Percentiles rank a stretch among this genome's conserved stretches.
phyloP scores from a whole-genome alignment of 2,797 vertebrate species.

The Loris lydekkerianus region DNA sequence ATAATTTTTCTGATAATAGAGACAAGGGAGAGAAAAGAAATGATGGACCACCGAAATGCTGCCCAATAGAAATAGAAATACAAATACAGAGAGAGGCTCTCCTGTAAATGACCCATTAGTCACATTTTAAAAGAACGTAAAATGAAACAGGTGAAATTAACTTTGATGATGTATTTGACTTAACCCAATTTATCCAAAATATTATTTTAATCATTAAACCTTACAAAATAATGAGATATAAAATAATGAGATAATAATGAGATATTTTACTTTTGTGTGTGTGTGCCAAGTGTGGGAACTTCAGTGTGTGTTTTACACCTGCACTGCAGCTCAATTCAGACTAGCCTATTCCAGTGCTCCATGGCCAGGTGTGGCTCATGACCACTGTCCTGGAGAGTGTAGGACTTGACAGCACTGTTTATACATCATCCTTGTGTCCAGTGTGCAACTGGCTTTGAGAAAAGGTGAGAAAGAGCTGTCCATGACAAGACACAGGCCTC shows the following conservation, averaged over 20 bases:
- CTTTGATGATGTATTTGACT: constrained; percentile 31
- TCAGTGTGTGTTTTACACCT: fast-evolving
- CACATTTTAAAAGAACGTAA: not conserved
- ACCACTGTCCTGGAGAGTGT: fast-evolving
- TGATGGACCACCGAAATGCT: fast-evolving
- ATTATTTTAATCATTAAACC: not conserved
- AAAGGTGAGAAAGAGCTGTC: not conserved
- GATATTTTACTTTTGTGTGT: not conserved
- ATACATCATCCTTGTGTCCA: fast-evolving
- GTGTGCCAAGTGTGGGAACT: too few relatives aligned
- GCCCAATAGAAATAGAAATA: not conserved
- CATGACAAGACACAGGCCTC: not conserved
- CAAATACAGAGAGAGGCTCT: fast-evolving
- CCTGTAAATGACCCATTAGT: not conserved
- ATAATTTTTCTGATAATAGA: fast-evolving
- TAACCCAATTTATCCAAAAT: not conserved
- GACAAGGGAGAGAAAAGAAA: not conserved
- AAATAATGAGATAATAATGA: not conserved
- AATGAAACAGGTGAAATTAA: constrained; percentile 19
- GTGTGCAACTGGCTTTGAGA: not conserved
- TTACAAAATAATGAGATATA: not conserved
- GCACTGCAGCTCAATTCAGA: fast-evolving
- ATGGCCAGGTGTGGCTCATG: fast-evolving
- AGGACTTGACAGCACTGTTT: not conserved
- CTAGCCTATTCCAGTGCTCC: not conserved